Evolutionary conservation across 2,797 vertebrate species (phyloP).

Genomic region (Esox lucius): DNA sequence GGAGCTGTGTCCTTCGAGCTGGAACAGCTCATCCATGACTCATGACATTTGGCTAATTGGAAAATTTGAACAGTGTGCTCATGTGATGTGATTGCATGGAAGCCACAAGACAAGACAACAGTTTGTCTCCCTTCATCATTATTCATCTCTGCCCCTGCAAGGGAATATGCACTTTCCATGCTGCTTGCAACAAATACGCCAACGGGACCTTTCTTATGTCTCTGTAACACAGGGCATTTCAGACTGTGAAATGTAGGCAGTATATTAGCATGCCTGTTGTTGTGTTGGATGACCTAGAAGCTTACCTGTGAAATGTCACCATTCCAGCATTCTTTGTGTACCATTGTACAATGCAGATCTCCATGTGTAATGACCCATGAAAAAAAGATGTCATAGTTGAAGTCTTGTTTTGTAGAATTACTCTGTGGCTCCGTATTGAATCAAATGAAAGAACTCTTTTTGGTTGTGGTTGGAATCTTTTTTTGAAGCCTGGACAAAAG

Average conservation of each 20-base stretch:
- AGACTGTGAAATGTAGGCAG: conserved; percentile 9
- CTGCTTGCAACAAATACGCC: conserved; percentile 11
- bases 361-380: neutral
- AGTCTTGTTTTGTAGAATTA: no score
- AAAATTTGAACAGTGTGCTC: conserved; percentile 38
- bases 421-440: no score
- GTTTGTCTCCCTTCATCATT: conserved; percentile 58
- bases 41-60: conserved; percentile 68
- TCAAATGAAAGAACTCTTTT: no score
- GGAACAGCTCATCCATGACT: conserved; percentile 53
- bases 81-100: conserved; percentile 35
- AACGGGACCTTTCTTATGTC: conserved; percentile 20
- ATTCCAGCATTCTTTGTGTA: neutral
- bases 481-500: neutral
- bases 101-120: conserved; percentile 53
- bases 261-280: conserved; percentile 21
- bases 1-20: conserved; percentile 33
- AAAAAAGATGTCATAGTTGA: neutral
- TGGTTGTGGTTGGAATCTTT: neutral
- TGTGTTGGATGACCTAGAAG: neutral
- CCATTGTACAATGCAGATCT: neutral
- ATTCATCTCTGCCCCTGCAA: conserved; percentile 25
- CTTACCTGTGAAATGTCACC: neutral
- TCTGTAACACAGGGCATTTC: conserved; percentile 24
- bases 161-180: conserved; percentile 34